phyloP scores from a whole-genome alignment of 2,888 invertebrate species.

The Drosophila mulleri region DNA sequence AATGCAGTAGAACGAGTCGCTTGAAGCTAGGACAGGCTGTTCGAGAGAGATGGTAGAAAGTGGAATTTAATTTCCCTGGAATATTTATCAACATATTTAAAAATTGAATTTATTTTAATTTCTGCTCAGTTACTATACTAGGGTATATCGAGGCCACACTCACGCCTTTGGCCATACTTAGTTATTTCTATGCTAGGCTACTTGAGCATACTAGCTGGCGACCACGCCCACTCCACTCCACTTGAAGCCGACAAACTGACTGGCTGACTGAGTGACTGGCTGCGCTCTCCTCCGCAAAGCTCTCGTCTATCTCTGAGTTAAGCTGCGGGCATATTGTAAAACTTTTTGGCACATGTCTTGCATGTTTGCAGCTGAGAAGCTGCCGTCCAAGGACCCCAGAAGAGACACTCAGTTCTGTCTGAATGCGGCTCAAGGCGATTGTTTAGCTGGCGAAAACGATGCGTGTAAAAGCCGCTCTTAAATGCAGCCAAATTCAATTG shows the following conservation, averaged over 20 bases:
- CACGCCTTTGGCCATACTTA: not conserved
- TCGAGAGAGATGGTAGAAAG: too few species aligned
- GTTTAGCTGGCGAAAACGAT: conserved; percentile 57
- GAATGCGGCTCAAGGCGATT: conserved; percentile 55
- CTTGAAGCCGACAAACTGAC: conserved; percentile 35
- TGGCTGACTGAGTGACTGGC: conserved; percentile 30
- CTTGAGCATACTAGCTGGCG: conserved; percentile 25
- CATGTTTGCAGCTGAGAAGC: conserved; percentile 62
- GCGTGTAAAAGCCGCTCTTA: conserved; percentile 26
- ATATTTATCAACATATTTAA: not conserved
- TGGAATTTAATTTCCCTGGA: not conserved
- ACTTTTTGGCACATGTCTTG: conserved; percentile 80
- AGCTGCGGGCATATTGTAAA: conserved; percentile 76
- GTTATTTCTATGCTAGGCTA: conserved; percentile 30
- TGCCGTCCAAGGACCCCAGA: conserved; percentile 41
- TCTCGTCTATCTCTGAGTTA: conserved; percentile 29
- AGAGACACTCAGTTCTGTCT: conserved; percentile 42
- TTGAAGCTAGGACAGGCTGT: not conserved
- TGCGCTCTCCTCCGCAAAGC: not conserved
- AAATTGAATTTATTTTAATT: not conserved
- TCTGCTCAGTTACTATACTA: too few species aligned
- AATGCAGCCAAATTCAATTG: conserved; percentile 41
- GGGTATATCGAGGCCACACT: not conserved
- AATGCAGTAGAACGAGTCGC: not conserved
- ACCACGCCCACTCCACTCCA: conserved; percentile 30